phyloP scores from a whole-genome alignment of 2,113 vertebrate species.

The Hippolais icterina region DNA sequence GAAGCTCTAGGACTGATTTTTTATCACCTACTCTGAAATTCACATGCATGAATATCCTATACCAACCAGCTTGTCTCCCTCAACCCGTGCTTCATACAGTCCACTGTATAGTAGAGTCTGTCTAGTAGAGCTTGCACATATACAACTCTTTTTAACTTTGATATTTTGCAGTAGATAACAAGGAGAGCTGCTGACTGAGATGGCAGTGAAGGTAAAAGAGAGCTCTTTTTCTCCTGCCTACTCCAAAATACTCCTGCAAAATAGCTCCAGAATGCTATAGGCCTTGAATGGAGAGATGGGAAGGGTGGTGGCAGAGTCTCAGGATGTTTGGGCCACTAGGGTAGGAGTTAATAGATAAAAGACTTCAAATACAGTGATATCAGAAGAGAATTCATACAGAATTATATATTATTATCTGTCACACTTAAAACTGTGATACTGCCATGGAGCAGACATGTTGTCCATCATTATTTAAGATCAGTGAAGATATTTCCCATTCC shows the following conservation, averaged over 20 bases:
- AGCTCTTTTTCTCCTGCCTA: neutral
- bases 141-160: neutral
- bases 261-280: neutral
- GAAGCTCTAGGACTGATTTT: neutral
- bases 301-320: neutral
- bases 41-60: neutral
- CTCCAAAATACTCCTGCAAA: neutral
- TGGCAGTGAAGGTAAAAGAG: neutral
- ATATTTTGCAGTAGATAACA: neutral
- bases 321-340: neutral
- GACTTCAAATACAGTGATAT: neutral
- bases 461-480: neutral
- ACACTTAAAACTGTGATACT: neutral
- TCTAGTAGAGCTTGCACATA: accelerated
- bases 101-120: neutral
- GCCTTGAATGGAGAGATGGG: neutral
- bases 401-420: neutral
- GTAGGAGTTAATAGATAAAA: neutral
- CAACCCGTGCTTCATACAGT: neutral
- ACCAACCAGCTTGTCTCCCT: neutral
- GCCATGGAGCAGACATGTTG: neutral
- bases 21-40: neutral
- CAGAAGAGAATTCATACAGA: neutral
- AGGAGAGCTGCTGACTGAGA: neutral
- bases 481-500: neutral